Percentiles rank a stretch among this genome's conserved stretches.
phyloP scores from a whole-genome alignment of 1,140 invertebrate genomes.

The Caenorhabditis elegans region DNA sequence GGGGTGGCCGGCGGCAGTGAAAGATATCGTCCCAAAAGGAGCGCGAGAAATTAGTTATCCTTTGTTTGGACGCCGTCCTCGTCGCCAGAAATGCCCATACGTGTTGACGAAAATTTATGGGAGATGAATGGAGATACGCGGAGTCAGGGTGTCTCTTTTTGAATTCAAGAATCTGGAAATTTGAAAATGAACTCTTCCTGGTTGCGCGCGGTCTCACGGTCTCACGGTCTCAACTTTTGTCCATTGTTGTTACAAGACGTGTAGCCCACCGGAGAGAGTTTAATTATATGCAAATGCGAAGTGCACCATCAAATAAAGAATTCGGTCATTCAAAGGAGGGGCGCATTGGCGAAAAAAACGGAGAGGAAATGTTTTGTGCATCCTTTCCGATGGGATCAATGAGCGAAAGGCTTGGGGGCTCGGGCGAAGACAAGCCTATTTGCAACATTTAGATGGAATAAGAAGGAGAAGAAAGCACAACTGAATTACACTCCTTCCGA shows the following conservation, averaged over 20 bases:
- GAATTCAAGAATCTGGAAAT: no score
- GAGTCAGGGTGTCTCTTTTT: not conserved
- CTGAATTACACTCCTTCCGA: not conserved
- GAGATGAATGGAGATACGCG: not conserved
- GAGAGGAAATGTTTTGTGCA: not conserved
- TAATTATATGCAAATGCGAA: constrained; percentile 20
- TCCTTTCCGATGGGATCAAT: constrained; percentile 14
- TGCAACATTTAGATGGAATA: constrained; percentile 3
- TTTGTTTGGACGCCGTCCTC: not conserved
- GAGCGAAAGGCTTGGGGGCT: not conserved
- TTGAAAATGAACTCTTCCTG: not conserved
- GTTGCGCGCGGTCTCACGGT: not conserved
- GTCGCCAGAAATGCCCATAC: not conserved
- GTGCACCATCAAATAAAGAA: constrained; percentile 23
- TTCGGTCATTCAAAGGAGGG: constrained; percentile 23
- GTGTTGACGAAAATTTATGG: constrained; percentile 15
- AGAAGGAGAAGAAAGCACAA: not conserved
- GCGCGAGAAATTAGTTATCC: constrained; percentile 17
- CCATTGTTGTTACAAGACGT: not conserved
- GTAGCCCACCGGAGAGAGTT: not conserved
- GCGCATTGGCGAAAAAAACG: not conserved
- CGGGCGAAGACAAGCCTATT: not conserved
- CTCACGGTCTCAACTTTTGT: not conserved
- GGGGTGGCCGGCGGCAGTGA: not conserved
- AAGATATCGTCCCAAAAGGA: constrained; percentile 5